Conservation (phyloP, 2,113 vertebrate species). For the Narcine bancroftii region DNA sequence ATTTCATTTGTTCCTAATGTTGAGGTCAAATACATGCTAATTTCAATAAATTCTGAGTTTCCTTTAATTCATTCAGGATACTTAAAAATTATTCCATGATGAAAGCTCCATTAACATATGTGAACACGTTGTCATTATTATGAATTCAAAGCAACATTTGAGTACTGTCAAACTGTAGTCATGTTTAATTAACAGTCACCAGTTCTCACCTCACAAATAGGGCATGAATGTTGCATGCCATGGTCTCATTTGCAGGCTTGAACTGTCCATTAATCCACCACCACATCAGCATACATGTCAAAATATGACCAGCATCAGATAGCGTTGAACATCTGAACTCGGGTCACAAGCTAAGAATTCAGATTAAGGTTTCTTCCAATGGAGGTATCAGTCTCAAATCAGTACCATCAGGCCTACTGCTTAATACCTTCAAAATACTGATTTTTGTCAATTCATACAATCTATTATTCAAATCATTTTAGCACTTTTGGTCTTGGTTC, state of each 20-base stretch:
- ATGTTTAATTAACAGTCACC: conserved; percentile 14
- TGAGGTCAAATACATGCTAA: not conserved
- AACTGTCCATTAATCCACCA: not conserved
- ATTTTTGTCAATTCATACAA: not conserved
- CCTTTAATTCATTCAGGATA: not conserved
- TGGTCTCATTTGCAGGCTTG: not conserved
- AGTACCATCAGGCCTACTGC: not conserved
- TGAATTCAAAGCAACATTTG: not conserved
- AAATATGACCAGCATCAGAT: not conserved
- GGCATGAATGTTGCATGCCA: not conserved
- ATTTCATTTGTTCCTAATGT: not conserved
- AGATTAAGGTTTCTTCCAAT: not conserved
- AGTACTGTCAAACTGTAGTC: not conserved
- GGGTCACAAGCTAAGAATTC: too few relatives aligned
- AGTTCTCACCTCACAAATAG: not conserved
- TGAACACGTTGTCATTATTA: not conserved
- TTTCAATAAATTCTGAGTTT: not conserved
- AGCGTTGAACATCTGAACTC: not conserved
- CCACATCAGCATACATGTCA: not conserved
- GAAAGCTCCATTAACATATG: not conserved
- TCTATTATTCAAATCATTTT: not conserved
- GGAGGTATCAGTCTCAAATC: not conserved
- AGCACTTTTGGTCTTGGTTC: not conserved
- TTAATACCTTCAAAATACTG: not conserved
- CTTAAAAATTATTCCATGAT: not conserved